A percentile compares a stretch with the other conserved stretches of the same genome.
These are phyloP conservation scores for Drosophila ohnishii DNA, from an alignment of 1,140 invertebrate species.

Conservation along the genomic window DNA sequence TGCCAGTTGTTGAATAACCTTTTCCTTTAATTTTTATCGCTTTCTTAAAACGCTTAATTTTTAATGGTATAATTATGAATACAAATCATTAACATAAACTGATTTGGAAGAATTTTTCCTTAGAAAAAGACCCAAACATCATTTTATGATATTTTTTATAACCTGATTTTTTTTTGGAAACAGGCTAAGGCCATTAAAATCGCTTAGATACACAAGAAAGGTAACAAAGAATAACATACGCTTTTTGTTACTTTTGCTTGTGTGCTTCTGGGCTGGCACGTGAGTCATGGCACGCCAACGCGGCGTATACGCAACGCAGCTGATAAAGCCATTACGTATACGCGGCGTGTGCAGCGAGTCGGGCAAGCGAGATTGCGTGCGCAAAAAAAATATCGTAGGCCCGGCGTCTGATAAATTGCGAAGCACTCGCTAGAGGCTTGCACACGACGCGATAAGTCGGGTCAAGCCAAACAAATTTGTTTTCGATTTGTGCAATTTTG, in stretches of 20 bases:
- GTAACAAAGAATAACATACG: neutral
- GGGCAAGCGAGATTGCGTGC: slow-evolving; percentile 30
- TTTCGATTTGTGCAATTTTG: slow-evolving; percentile 51
- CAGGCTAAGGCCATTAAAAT: neutral
- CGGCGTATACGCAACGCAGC: slow-evolving; percentile 29
- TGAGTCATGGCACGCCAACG: slow-evolving; percentile 9
- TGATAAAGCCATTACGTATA: slow-evolving; percentile 11
- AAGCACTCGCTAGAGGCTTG: slow-evolving; percentile 26
- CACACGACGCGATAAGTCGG: slow-evolving; percentile 59
- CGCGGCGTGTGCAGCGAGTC: slow-evolving; percentile 47
- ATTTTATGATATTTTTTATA: slow-evolving; percentile 2
- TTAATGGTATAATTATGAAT: neutral
- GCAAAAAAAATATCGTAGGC: slow-evolving; percentile 53
- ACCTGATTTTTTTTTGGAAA: neutral
- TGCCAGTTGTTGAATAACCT: neutral
- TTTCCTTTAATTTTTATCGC: neutral
- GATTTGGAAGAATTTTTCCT: neutral
- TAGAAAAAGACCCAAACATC: neutral
- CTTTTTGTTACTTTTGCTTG: neutral
- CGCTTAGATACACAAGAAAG: neutral
- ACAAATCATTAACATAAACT: neutral
- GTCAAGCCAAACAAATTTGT: slow-evolving; percentile 29
- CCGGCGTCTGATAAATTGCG: slow-evolving; percentile 33
- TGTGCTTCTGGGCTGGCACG: slow-evolving; percentile 20
- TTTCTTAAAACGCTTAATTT: neutral